These are phyloP conservation scores for Drosophila mojavensis DNA, from an alignment of 1,140 invertebrate species.

Conservation along the genomic window DNA sequence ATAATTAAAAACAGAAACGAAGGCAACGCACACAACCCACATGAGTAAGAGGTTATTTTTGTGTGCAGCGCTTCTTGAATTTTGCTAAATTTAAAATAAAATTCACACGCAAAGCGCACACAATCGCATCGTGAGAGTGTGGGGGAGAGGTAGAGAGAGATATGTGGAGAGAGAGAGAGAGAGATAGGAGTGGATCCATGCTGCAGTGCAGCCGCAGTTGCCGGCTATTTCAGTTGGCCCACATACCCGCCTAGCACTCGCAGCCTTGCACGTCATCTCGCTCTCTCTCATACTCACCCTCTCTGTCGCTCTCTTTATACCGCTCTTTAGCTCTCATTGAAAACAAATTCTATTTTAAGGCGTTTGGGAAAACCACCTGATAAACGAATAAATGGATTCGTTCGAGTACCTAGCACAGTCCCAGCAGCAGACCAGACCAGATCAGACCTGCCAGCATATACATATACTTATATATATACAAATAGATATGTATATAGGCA, in stretches of 20 bases:
- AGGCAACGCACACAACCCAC: constrained; percentile 55
- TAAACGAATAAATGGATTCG: constrained; percentile 60
- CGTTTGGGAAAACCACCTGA: constrained; percentile 80
- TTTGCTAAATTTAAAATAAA: constrained; percentile 81
- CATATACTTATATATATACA: neutral
- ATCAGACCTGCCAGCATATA: neutral
- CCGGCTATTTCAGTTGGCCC: constrained; percentile 73
- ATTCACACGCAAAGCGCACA: constrained; percentile 42
- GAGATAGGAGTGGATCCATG: constrained; percentile 21
- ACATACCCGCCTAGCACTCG: constrained; percentile 45
- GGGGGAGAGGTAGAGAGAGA: constrained; percentile 6
- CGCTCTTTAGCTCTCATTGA: constrained; percentile 41
- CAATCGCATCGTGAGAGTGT: constrained; percentile 29
- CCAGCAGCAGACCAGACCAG: constrained; percentile 8
- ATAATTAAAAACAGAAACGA: constrained; percentile 70
- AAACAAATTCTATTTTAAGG: constrained; percentile 76
- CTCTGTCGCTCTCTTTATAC: neutral
- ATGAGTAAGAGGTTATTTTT: constrained; percentile 78
- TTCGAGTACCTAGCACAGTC: constrained; percentile 24
- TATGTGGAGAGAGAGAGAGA: neutral
- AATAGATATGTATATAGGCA: neutral
- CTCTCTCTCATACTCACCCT: neutral
- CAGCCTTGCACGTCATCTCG: constrained; percentile 9
- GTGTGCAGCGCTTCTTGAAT: constrained; percentile 69
- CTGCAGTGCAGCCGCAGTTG: constrained; percentile 48